Base-by-base conservation (phyloP, 2,113 vertebrate genomes). In the Cranoglanis bouderius region DNA sequence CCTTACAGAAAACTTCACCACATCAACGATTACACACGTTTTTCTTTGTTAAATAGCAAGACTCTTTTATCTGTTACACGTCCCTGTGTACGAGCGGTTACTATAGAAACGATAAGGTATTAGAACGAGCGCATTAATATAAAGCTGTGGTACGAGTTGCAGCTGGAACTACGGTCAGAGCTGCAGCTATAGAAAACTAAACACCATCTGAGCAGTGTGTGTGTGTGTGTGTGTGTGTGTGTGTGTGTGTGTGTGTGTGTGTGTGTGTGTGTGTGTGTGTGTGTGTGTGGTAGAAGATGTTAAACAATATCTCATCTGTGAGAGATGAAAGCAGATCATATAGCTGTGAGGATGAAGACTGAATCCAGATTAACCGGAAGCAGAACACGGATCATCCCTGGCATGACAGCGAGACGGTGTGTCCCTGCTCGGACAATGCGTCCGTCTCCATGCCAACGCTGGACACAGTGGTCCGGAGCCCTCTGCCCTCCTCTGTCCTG, bases 321-420 rank as follows among this genome's bases (percentile, higher is more conserved):
- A 24, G 6, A 82, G 51, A 82, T 82, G 32, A 82, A 82, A 82
- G 80, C 29, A 21, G 29, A 81, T 81, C 78, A 32, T 81, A 1
- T 13, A 53, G 29, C 53, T 82, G 80, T 55, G 19, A 43, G 90
- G 85, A 78, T 85, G 88, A 92, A 90, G 90, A 93, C 92, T 94
- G 93, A 94, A 92, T 90, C 94, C 92, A 95, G 90, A 88, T 88
- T 89, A 85, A 93, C 90, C 92, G 94, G 92, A 93, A 78, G 75
- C 90, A 94, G 94, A 93, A 92, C 92, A 46, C 80, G 93, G 94
- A 95, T 96, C 93, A 96, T 95, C 94, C 93, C 90, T 92, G 92
- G 89, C 93, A 92, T 95, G 94, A 90, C 91, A 92, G 91, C 90
- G 92, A 92, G 87, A 90, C 81, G 12, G 75, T 43, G 81, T 26